Conservation (phyloP, 2,113 vertebrate species). For the Lasiurus borealis region DNA sequence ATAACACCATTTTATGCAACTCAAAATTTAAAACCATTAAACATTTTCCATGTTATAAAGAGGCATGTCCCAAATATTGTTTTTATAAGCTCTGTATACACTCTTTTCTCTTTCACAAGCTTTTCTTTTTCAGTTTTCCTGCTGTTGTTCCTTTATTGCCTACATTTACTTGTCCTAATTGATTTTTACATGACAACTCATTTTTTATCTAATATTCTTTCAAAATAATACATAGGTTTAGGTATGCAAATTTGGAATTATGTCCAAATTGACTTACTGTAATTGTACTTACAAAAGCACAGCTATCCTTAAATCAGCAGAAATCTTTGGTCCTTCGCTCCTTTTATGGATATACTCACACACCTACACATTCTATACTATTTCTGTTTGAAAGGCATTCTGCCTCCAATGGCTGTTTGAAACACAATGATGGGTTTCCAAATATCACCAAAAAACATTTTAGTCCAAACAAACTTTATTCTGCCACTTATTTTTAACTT, state of each 20-base stretch:
- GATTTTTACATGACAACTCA: background rate
- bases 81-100: background rate
- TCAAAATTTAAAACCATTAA: background rate
- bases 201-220: slow-evolving; percentile 7
- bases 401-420: background rate
- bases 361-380: background rate
- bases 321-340: background rate
- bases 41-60: background rate
- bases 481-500: background rate
- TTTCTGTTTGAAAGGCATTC: background rate
- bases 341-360: background rate
- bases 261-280: background rate
- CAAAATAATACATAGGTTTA: background rate
- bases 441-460: background rate
- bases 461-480: background rate
- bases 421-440: background rate
- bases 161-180: background rate
- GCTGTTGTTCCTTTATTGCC: background rate
- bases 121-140: background rate
- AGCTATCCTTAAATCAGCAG: background rate
- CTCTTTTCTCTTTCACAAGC: background rate
- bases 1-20: background rate
- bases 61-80: background rate
- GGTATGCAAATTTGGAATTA: background rate
- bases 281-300: background rate